Evolutionary conservation across 2,888 invertebrate genomes (phyloP).

Genomic region (Gortyna flavago): DNA sequence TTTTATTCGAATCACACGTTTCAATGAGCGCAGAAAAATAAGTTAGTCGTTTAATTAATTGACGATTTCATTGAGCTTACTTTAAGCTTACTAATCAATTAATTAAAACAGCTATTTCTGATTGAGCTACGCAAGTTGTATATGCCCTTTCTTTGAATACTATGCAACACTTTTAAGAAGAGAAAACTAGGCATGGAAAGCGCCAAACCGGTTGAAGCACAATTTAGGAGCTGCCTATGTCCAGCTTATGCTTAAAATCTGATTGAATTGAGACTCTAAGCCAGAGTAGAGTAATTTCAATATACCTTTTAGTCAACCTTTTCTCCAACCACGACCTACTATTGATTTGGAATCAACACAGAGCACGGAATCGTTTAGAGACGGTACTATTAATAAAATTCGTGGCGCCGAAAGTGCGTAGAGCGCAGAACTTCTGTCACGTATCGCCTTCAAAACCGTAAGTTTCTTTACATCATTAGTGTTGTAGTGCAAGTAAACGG

Average conservation of each 20-base stretch:
- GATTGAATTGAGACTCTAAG: neutral
- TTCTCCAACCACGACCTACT: neutral
- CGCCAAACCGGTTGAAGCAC: neutral
- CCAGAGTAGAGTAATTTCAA: neutral
- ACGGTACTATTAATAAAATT: neutral
- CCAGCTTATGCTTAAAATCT: neutral
- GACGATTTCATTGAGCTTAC: constrained; percentile 20
- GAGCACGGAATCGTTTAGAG: neutral
- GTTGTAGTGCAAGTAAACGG: neutral
- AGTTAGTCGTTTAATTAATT: constrained; percentile 33
- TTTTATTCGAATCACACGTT: constrained; percentile 12
- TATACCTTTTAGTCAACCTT: neutral
- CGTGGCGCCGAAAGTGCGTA: neutral
- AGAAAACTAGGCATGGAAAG: neutral
- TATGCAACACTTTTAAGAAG: neutral
- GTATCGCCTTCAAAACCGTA: neutral
- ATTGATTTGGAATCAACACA: neutral
- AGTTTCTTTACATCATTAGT: neutral
- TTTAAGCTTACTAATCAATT: constrained; percentile 12
- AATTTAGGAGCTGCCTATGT: neutral
- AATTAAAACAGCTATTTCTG: neutral
- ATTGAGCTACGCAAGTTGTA: too few species aligned
- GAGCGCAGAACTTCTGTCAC: neutral
- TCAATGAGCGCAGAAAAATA: constrained; percentile 5
- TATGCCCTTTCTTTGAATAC: neutral